A percentile compares a stretch with the other conserved stretches of the same genome.
Conservation (phyloP, 1,140 invertebrate species). For the Mya arenaria region DNA sequence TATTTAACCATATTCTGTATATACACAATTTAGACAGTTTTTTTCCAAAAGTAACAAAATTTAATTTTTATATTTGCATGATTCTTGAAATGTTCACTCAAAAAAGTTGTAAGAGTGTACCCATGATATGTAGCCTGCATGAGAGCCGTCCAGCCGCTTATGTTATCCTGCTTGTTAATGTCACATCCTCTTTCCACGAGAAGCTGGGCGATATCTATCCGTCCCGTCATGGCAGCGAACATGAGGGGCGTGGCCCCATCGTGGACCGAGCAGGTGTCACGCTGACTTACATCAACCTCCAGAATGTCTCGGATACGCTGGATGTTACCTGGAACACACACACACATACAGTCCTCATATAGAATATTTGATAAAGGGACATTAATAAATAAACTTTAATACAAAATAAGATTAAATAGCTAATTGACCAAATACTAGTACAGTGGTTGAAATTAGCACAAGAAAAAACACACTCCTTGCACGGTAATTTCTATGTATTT, state of each 20-base stretch:
- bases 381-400: no score
- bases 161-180: slow-evolving; percentile 79
- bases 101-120: no score
- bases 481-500: no score
- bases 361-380: not conserved
- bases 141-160: slow-evolving; percentile 82
- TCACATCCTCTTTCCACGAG: slow-evolving; percentile 79
- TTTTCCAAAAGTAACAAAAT: no score
- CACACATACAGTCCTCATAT: not conserved
- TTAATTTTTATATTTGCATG: no score
- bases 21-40: no score
- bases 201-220: slow-evolving; percentile 78
- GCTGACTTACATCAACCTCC: slow-evolving; percentile 74
- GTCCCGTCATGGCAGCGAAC: slow-evolving; percentile 81
- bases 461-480: no score
- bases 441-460: no score
- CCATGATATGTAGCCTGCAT: slow-evolving; percentile 82
- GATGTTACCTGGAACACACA: slow-evolving; percentile 74
- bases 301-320: slow-evolving; percentile 76
- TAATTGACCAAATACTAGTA: no score
- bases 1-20: no score
- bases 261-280: slow-evolving; percentile 76
- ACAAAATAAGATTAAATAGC: no score
- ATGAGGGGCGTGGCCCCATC: slow-evolving; percentile 81
- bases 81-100: no score